A percentile compares a stretch with the other conserved stretches of the same genome.
Conservation (phyloP, 2,113 vertebrate species). For the Oxyura jamaicensis region DNA sequence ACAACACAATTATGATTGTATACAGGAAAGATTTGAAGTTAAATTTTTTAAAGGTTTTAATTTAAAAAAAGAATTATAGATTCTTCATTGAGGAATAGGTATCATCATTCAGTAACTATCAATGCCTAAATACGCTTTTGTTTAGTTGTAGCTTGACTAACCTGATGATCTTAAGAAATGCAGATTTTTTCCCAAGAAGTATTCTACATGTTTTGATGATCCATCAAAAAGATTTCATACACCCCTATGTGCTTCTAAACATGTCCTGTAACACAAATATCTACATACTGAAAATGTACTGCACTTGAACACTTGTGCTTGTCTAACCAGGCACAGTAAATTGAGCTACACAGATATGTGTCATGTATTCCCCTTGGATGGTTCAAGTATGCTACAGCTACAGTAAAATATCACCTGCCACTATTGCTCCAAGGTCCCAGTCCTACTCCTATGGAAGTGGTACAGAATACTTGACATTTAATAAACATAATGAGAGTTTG, state of each 20-base stretch:
- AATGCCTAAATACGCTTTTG: not conserved
- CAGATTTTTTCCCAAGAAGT: not conserved
- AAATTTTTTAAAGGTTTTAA: not conserved
- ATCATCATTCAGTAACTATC: not conserved
- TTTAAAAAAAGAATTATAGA: not conserved
- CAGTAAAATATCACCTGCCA: not conserved
- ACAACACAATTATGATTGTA: not conserved
- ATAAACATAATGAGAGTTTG: not conserved
- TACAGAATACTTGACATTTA: not conserved
- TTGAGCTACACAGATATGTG: constrained; percentile 35
- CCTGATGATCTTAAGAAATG: not conserved
- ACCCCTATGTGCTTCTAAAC: not conserved
- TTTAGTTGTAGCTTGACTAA: not conserved
- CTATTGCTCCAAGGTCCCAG: not conserved
- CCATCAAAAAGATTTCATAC: not conserved
- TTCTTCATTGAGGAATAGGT: not conserved
- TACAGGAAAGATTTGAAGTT: not conserved
- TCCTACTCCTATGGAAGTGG: not conserved
- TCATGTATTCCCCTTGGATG: not conserved
- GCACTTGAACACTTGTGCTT: not conserved
- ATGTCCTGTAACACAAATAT: not conserved
- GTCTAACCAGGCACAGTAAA: not conserved
- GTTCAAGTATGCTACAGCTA: not conserved
- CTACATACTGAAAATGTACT: not conserved
- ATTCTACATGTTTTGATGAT: not conserved